These are phyloP conservation scores for Urocitellus parryii DNA, from an alignment of 2,113 vertebrate species.

Conservation along the genomic window DNA sequence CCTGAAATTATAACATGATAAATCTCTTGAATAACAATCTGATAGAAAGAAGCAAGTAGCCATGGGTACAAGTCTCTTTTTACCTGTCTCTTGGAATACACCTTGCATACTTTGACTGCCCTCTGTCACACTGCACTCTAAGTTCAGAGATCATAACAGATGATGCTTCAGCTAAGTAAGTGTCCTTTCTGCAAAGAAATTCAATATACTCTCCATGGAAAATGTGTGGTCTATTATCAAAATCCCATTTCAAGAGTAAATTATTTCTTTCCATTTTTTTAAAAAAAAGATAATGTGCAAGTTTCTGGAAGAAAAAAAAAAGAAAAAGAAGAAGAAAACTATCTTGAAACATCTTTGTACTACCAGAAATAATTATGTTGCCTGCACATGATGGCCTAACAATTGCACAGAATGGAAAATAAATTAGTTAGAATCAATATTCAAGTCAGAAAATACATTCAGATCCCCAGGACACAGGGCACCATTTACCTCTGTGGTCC, in stretches of 20 bases:
- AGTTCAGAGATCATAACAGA: slow-evolving; percentile 75
- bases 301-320: slow-evolving; percentile 81
- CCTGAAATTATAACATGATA: background rate
- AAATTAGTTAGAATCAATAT: background rate
- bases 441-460: background rate
- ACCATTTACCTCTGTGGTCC: background rate
- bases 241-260: slow-evolving; percentile 84
- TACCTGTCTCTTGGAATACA: slow-evolving; percentile 80
- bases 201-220: slow-evolving; percentile 87
- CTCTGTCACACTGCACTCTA: slow-evolving; percentile 85
- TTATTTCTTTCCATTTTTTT: slow-evolving; percentile 87
- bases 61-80: background rate
- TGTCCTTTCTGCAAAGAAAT: slow-evolving; percentile 84
- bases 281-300: slow-evolving; percentile 85
- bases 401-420: background rate
- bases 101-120: slow-evolving; percentile 83
- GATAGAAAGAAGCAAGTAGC: background rate
- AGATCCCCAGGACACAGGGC: background rate
- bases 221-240: slow-evolving; percentile 83
- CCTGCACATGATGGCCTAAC: background rate
- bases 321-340: background rate
- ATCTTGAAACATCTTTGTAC: background rate
- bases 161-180: slow-evolving; percentile 63
- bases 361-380: background rate
- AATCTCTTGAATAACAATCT: background rate